Percentiles rank a stretch among this genome's conserved stretches.
phyloP scores from a whole-genome alignment of 2,797 vertebrate genomes.

The Tragopan temminckii region DNA sequence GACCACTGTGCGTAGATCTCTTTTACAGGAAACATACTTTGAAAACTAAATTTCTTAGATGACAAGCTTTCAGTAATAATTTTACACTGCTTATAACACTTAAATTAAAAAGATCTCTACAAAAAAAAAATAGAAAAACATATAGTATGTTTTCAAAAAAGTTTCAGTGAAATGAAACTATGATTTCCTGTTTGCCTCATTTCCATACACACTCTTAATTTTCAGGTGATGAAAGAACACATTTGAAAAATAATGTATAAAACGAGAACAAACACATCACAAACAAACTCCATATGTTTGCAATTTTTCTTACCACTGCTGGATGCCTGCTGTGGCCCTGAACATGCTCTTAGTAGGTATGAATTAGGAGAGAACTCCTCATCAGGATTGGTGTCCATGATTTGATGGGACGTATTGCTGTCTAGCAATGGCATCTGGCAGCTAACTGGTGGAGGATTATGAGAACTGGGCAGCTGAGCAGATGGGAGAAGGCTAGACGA shows the following conservation, averaged over 20 bases:
- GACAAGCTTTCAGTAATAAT: conserved; percentile 2
- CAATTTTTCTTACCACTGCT: conserved; percentile 91
- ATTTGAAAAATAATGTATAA: background rate
- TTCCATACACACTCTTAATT: conserved; percentile 5
- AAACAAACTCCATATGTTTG: conserved; percentile 66
- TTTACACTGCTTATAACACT: background rate
- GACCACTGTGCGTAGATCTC: background rate
- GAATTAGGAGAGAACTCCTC: conserved; percentile 92
- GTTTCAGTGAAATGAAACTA: background rate
- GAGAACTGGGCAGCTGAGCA: conserved; percentile 92
- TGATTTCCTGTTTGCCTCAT: background rate
- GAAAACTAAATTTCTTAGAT: conserved; percentile 30
- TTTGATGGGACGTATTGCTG: conserved; percentile 98
- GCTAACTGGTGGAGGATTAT: conserved; percentile 92
- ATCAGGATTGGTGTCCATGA: conserved; percentile 97
- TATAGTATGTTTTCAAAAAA: background rate
- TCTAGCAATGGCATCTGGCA: conserved; percentile 99
- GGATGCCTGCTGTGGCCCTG: conserved; percentile 88
- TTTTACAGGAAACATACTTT: background rate
- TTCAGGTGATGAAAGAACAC: conserved; percentile 30
- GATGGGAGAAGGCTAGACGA: conserved; percentile 95
- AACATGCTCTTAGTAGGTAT: conserved; percentile 93
- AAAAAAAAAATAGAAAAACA: conserved; percentile 22
- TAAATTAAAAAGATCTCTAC: background rate
- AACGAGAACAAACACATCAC: conserved; percentile 56